Percentiles rank a stretch among this genome's conserved stretches.
Evolutionary conservation across 2,888 invertebrate genomes (phyloP).

Genomic region (Boloria euphrosyne): DNA sequence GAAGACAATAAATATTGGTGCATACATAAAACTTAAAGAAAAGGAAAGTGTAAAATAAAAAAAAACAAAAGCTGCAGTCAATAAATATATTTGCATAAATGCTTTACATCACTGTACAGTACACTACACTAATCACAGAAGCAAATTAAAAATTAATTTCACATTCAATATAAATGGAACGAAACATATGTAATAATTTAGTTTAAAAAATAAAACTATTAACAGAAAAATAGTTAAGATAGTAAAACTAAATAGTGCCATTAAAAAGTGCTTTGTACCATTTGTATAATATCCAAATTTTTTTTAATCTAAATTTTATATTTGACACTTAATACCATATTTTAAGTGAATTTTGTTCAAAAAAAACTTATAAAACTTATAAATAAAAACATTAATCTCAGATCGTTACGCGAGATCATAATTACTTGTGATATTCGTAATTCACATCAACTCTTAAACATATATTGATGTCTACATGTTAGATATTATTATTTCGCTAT

Average conservation of each 20-base stretch:
- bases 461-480: no score
- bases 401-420: slow-evolving; percentile 11
- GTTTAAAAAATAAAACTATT: not conserved
- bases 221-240: not conserved
- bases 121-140: slow-evolving; percentile 44
- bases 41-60: slow-evolving; percentile 60
- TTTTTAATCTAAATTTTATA: no score
- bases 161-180: slow-evolving; percentile 25
- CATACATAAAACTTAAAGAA: slow-evolving; percentile 33
- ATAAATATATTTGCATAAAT: slow-evolving; percentile 68
- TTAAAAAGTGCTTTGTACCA: not conserved
- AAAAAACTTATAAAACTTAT: no score
- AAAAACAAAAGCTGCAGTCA: slow-evolving; percentile 69
- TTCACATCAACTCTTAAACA: not conserved
- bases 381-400: slow-evolving; percentile 4
- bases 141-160: slow-evolving; percentile 48
- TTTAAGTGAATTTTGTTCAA: not conserved
- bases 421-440: slow-evolving; percentile 1
- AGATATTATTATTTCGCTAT: no score
- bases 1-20: slow-evolving; percentile 25
- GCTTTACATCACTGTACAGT: slow-evolving; percentile 44
- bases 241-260: not conserved
- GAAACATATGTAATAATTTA: slow-evolving; percentile 14
- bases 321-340: not conserved
- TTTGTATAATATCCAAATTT: no score